phyloP scores from a whole-genome alignment of 2,113 vertebrate species.

The Burhinus bistriatus region DNA sequence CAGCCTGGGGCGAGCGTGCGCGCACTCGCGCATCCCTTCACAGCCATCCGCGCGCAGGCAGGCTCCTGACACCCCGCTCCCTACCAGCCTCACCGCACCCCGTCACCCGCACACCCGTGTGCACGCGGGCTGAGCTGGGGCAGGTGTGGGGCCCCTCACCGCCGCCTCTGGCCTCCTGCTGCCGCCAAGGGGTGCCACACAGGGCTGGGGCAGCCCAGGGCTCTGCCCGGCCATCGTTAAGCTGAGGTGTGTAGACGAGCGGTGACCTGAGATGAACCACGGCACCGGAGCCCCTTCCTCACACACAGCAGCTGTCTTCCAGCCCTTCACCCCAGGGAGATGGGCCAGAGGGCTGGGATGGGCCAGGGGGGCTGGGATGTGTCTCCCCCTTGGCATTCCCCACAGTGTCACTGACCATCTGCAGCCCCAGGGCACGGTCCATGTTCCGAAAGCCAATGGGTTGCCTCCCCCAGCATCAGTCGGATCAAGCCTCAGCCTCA shows the following conservation, averaged over 20 bases:
- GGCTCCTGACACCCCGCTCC: rapidly evolving
- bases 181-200: not conserved
- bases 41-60: not conserved
- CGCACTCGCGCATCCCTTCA: rapidly evolving
- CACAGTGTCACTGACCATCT: rapidly evolving
- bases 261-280: not conserved
- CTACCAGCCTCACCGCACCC: rapidly evolving
- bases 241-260: not conserved
- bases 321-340: not conserved
- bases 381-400: not conserved
- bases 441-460: rapidly evolving
- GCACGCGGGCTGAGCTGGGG: too few relatives aligned
- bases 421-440: rapidly evolving
- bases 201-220: not conserved
- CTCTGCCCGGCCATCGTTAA: rapidly evolving
- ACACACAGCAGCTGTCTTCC: not conserved
- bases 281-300: not conserved
- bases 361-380: too few relatives aligned
- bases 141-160: not conserved
- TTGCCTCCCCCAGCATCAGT: not conserved
- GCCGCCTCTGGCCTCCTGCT: not conserved
- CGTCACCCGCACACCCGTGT: too few relatives aligned
- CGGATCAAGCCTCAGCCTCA: not conserved
- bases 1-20: not conserved
- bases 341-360: too few relatives aligned